phyloP scores from a whole-genome alignment of 2,113 vertebrate genomes.

The Telmatochromis sp. region DNA sequence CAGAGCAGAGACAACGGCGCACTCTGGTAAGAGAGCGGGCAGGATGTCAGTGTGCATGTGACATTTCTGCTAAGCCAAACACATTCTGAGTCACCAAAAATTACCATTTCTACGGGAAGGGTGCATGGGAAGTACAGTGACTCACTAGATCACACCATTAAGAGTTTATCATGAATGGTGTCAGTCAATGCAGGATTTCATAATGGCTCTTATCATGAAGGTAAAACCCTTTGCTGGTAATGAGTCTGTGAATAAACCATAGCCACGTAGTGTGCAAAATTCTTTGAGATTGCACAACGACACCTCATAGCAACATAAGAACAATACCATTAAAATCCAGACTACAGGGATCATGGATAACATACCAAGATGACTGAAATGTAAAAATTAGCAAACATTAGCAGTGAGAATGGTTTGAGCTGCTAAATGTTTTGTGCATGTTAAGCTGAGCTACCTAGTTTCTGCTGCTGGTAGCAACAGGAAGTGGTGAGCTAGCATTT shows the following conservation, averaged over 20 bases:
- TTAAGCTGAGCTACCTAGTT: background rate
- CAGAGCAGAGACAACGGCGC: conserved; percentile 86
- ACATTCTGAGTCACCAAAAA: background rate
- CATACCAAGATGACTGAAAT: background rate
- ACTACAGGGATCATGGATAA: background rate
- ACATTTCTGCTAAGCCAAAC: background rate
- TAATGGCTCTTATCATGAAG: background rate
- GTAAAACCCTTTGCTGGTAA: background rate
- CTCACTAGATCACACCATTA: background rate
- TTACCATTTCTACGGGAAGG: background rate
- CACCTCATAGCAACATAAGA: background rate
- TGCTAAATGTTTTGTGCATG: background rate
- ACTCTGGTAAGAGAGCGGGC: conserved; percentile 74
- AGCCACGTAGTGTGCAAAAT: background rate
- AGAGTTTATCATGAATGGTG: background rate
- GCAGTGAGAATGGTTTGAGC: background rate
- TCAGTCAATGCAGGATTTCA: background rate
- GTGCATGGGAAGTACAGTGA: background rate
- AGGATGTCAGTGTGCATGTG: background rate
- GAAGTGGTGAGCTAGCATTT: background rate
- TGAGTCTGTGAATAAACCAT: background rate
- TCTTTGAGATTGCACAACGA: background rate
- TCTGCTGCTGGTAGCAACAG: background rate
- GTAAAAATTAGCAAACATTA: background rate
- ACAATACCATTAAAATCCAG: background rate